phyloP scores from a whole-genome alignment of 2,888 invertebrate species.

The Nemapogon koenigi region DNA sequence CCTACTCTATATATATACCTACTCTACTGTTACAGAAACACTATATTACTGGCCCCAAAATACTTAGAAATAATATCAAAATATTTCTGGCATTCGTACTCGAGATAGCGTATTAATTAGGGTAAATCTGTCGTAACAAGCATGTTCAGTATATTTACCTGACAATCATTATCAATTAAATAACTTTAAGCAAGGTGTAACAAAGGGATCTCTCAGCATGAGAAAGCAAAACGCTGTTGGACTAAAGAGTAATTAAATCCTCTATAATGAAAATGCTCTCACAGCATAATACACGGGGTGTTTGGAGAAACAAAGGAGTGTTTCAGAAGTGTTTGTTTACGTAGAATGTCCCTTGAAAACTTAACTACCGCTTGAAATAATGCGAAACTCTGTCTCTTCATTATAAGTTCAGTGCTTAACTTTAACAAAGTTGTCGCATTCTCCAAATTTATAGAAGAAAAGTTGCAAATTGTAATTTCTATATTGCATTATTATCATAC shows the following conservation, averaged over 20 bases:
- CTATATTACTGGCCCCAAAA: too few species aligned
- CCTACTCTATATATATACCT: too few species aligned
- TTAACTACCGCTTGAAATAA: slow-evolving; percentile 6
- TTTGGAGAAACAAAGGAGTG: slow-evolving; percentile 4
- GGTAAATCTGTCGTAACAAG: too few species aligned
- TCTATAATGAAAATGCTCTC: slow-evolving; percentile 6
- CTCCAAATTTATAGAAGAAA: slow-evolving; percentile 6
- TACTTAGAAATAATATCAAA: too few species aligned
- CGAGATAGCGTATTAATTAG: too few species aligned
- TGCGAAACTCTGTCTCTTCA: slow-evolving; percentile 6
- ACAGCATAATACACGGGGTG: slow-evolving; percentile 5
- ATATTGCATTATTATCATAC: too few species aligned
- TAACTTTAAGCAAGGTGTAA: too few species aligned
- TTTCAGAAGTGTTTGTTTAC: slow-evolving; percentile 7
- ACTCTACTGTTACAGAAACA: too few species aligned
- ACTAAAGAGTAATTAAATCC: slow-evolving; percentile 5
- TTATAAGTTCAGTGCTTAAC: slow-evolving; percentile 6
- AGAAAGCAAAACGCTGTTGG: background rate
- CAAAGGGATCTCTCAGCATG: too few species aligned
- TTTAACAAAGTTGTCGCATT: slow-evolving; percentile 6
- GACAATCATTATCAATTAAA: too few species aligned
- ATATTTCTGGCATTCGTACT: too few species aligned
- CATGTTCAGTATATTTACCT: too few species aligned
- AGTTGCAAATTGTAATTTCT: slow-evolving; percentile 7
- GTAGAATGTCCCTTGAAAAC: slow-evolving; percentile 3